phyloP scores from a whole-genome alignment of 2,888 invertebrate species.

The Drosophila macrothrix region DNA sequence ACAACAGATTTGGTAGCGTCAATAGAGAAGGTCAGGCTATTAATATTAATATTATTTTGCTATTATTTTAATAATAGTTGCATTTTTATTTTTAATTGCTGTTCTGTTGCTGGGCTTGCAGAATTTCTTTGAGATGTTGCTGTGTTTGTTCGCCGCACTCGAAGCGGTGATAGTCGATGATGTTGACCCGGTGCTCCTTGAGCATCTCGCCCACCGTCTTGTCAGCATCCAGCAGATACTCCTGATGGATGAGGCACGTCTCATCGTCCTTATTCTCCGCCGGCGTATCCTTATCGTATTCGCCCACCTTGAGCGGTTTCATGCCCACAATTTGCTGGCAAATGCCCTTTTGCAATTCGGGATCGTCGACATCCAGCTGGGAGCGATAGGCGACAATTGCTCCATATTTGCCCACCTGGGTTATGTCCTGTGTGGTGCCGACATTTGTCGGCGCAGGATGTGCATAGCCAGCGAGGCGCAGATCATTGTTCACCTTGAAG shows the following conservation, averaged over 20 bases:
- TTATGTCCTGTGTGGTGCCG: constrained; percentile 80
- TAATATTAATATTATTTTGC: constrained; percentile 1
- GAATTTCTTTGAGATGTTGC: constrained; percentile 63
- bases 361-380: constrained; percentile 84
- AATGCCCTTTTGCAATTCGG: constrained; percentile 88
- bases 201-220: constrained; percentile 91
- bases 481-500: constrained; percentile 87
- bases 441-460: constrained; percentile 89
- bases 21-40: constrained; percentile 4
- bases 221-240: constrained; percentile 92
- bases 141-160: constrained; percentile 91
- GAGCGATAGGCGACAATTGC: constrained; percentile 90
- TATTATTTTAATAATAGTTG: not conserved
- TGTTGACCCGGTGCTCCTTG: constrained; percentile 87
- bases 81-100: constrained; percentile 43
- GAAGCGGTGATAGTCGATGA: constrained; percentile 93
- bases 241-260: constrained; percentile 92
- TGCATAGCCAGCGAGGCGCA: constrained; percentile 88
- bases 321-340: constrained; percentile 97
- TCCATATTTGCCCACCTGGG: constrained; percentile 93
- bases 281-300: constrained; percentile 88
- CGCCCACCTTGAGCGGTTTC: constrained; percentile 91
- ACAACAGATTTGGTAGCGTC: constrained; percentile 52
- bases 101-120: constrained; percentile 73
- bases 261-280: constrained; percentile 90